phyloP scores from a whole-genome alignment of 2,888 invertebrate species.

The Congeria kusceri region DNA sequence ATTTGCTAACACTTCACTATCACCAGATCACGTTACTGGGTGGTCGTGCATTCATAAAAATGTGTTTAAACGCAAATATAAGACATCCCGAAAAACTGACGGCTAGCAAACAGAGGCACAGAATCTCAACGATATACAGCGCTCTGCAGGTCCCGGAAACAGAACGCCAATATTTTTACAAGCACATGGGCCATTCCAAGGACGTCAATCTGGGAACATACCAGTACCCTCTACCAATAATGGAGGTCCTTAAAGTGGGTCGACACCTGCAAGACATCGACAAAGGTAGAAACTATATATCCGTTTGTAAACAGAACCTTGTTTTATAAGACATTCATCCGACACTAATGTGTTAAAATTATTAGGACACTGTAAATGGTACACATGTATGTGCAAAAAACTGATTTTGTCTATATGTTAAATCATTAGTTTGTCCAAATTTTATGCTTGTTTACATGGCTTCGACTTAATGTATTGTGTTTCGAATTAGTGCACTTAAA shows the following conservation, averaged over 20 bases:
- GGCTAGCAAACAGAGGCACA: constrained; percentile 41
- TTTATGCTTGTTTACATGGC: too few species aligned
- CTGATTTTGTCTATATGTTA: too few species aligned
- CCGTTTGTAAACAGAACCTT: too few species aligned
- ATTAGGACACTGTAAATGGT: too few species aligned
- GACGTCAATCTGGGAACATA: constrained; percentile 37
- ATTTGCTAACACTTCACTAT: constrained; percentile 26
- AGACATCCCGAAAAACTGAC: constrained; percentile 6
- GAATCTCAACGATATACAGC: constrained; percentile 36
- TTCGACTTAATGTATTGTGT: too few species aligned
- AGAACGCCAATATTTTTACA: constrained; percentile 42
- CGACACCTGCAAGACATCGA: constrained; percentile 33
- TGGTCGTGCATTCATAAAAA: constrained; percentile 21
- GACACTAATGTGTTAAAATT: too few species aligned
- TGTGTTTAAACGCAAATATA: constrained; percentile 18
- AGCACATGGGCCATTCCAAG: constrained; percentile 49
- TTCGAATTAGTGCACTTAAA: too few species aligned
- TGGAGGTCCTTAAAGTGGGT: constrained; percentile 34
- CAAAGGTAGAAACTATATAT: constrained; percentile 11
- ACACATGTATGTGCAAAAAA: too few species aligned
- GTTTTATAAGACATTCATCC: neutral
- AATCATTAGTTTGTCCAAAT: too few species aligned
- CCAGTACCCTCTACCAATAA: constrained; percentile 37
- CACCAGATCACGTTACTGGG: constrained; percentile 28
- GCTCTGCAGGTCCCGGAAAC: constrained; percentile 26